These are phyloP conservation scores for Camponotus pennsylvanicus DNA, from an alignment of 1,140 invertebrate genomes.

Conservation along the genomic window DNA sequence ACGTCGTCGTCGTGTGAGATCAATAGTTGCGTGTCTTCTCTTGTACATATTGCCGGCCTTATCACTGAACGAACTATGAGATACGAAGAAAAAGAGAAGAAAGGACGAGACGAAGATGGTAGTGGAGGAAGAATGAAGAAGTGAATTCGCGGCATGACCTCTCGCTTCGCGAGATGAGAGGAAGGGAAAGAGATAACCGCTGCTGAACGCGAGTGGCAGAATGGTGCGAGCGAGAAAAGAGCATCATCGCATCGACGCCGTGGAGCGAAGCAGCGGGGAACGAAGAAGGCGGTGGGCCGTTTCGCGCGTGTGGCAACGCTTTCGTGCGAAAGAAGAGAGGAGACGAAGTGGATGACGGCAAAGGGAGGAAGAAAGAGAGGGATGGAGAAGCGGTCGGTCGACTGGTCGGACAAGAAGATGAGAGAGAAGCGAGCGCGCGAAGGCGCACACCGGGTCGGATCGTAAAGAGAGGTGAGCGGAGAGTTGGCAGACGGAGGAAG, in stretches of 20 bases:
- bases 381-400: constrained; percentile 31
- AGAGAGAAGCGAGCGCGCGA: constrained; percentile 50
- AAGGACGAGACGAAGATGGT: constrained; percentile 23
- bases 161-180: constrained; percentile 57
- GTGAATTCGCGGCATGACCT: constrained; percentile 70
- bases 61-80: constrained; percentile 68
- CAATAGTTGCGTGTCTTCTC: constrained; percentile 70
- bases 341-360: constrained; percentile 57
- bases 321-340: constrained; percentile 67
- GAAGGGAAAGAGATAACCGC: constrained; percentile 10
- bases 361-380: background rate
- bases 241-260: background rate
- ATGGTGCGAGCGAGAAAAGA: constrained; percentile 35
- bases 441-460: constrained; percentile 62
- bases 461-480: constrained; percentile 51
- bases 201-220: constrained; percentile 38
- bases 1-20: constrained; percentile 69
- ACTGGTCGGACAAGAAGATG: constrained; percentile 37
- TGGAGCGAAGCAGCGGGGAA: constrained; percentile 31
- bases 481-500: constrained; percentile 32
- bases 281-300: constrained; percentile 49
- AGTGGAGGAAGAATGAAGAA: constrained; percentile 67
- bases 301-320: constrained; percentile 68
- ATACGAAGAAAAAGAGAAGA: constrained; percentile 40
- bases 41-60: constrained; percentile 63